phyloP scores from a whole-genome alignment of 2,113 vertebrate genomes.

The Scalopus aquaticus region DNA sequence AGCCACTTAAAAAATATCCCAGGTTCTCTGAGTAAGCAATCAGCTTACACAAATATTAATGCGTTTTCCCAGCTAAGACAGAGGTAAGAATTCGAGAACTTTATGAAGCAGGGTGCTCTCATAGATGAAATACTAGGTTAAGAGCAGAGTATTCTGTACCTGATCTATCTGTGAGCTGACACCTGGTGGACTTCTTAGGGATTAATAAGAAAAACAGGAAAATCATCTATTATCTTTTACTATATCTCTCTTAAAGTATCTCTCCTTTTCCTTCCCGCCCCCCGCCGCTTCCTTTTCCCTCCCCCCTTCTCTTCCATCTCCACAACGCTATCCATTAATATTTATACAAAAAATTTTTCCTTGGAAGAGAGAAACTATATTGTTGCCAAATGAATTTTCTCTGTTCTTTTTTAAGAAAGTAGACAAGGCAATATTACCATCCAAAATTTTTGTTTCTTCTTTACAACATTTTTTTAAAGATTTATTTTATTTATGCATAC shows the following conservation, averaged over 20 bases:
- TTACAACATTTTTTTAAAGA: not conserved
- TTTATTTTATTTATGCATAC: too few relatives aligned
- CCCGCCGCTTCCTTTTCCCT: not conserved
- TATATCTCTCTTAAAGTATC: not conserved
- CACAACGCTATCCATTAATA: not conserved
- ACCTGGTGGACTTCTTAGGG: not conserved
- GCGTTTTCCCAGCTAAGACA: not conserved
- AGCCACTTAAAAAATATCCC: not conserved
- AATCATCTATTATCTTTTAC: not conserved
- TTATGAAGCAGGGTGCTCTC: not conserved
- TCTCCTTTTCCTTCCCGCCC: not conserved
- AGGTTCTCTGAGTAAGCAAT: not conserved
- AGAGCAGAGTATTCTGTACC: not conserved
- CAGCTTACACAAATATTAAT: conserved; percentile 43
- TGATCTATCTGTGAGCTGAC: not conserved
- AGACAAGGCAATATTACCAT: not conserved
- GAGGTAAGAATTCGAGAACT: not conserved
- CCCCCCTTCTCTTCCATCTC: not conserved
- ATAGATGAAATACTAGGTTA: not conserved
- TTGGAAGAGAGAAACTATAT: not conserved
- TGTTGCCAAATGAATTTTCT: conserved; percentile 30
- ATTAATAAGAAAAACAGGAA: conserved; percentile 5
- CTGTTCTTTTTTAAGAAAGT: conserved; percentile 29
- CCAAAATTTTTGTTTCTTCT: not conserved
- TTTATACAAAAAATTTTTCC: conserved; percentile 22